Percentiles rank a stretch among this genome's conserved stretches.
Conservation (phyloP, 2,797 vertebrate species). For the Hydrophis major region DNA sequence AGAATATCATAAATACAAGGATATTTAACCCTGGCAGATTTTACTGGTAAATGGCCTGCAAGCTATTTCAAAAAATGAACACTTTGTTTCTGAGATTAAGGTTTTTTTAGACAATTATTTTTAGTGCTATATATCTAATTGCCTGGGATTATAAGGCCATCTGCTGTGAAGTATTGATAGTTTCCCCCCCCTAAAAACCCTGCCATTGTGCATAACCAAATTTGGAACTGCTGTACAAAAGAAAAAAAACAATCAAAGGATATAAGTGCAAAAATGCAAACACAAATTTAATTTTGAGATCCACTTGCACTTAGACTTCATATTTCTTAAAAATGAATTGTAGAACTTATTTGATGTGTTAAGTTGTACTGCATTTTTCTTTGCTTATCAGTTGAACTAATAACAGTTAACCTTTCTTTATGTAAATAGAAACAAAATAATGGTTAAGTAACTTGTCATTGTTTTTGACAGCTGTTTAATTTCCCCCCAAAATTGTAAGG, state of each 20-base stretch:
- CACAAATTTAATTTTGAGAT: neutral
- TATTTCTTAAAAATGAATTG: neutral
- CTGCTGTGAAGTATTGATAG: neutral
- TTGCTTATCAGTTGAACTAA: neutral
- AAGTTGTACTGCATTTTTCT: neutral
- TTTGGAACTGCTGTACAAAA: neutral
- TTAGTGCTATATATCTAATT: neutral
- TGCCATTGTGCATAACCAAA: neutral
- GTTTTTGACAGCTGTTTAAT: no score
- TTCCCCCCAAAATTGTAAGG: neutral
- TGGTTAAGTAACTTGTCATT: neutral
- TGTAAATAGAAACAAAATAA: neutral
- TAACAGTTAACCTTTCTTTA: neutral
- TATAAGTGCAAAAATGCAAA: neutral
- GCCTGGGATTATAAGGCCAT: neutral
- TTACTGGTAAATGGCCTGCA: neutral
- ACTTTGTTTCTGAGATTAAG: neutral
- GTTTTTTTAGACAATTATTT: neutral
- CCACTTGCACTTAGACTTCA: neutral
- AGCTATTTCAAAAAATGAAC: neutral
- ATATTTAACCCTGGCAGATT: neutral
- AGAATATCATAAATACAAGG: neutral
- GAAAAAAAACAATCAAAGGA: neutral
- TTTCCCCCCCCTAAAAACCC: neutral
- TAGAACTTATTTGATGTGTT: neutral